phyloP scores from a whole-genome alignment of 2,888 invertebrate species.

The Malthinus flaveolus region DNA sequence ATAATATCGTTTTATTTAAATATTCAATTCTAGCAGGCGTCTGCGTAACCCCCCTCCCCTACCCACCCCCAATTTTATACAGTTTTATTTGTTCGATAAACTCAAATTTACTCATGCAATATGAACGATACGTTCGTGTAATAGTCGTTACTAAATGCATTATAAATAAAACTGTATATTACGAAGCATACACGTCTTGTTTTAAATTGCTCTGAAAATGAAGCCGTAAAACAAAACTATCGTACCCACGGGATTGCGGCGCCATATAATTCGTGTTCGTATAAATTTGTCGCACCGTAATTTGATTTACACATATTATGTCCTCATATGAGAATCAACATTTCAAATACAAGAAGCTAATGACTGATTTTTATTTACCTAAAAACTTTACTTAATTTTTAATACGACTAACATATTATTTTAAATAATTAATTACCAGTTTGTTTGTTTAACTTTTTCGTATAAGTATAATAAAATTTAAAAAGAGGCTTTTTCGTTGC shows the following conservation, averaged over 20 bases:
- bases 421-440: conserved; percentile 11
- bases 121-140: neutral
- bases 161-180: neutral
- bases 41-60: too few species aligned
- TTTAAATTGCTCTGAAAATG: neutral
- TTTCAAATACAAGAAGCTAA: conserved; percentile 18
- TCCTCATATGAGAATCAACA: conserved; percentile 32
- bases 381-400: conserved; percentile 8
- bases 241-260: conserved; percentile 11
- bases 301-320: conserved; percentile 33
- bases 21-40: too few species aligned
- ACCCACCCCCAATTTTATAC: too few species aligned
- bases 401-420: conserved; percentile 9
- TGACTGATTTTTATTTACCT: conserved; percentile 12
- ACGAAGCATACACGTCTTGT: too few species aligned
- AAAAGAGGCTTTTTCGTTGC: too few species aligned
- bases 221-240: conserved; percentile 2
- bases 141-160: neutral
- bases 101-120: too few species aligned
- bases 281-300: conserved; percentile 18
- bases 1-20: too few species aligned
- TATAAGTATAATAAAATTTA: too few species aligned
- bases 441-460: conserved; percentile 19
- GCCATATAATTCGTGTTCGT: conserved; percentile 4
- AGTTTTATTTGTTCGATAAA: too few species aligned